Evolutionary conservation across 1,140 invertebrate species (phyloP).

Genomic region (Asobara japonica): DNA sequence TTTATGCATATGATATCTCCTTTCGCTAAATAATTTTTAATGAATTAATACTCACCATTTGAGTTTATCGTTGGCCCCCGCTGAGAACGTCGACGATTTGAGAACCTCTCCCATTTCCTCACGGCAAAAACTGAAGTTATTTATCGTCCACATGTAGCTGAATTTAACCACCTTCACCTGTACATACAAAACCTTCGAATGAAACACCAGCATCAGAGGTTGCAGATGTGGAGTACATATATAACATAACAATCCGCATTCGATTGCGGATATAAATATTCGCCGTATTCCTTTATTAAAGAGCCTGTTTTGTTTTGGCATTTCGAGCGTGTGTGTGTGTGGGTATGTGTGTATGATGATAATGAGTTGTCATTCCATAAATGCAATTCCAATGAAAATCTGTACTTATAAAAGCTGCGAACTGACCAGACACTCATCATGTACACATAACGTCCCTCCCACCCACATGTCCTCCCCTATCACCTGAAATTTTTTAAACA

Average conservation of each 20-base stretch:
- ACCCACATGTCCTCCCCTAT: no score
- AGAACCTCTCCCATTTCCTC: slow-evolving; percentile 99
- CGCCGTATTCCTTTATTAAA: not conserved
- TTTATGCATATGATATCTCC: no score
- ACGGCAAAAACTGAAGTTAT: slow-evolving; percentile 99
- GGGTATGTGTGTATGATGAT: no score
- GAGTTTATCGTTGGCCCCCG: slow-evolving; percentile 98
- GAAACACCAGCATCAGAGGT: slow-evolving; percentile 53
- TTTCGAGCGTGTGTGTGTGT: no score
- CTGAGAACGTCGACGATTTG: slow-evolving; percentile 99
- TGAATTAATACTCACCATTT: slow-evolving; percentile 83
- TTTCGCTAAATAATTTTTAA: not conserved
- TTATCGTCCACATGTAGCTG: slow-evolving; percentile 99
- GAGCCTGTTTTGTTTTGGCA: no score
- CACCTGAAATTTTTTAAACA: not conserved
- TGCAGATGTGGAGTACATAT: slow-evolving; percentile 42
- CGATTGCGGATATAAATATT: not conserved
- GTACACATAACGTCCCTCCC: no score
- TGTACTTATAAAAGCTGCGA: no score
- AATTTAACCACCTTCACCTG: slow-evolving; percentile 99
- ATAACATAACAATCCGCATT: slow-evolving; percentile 26
- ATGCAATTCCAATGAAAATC: no score
- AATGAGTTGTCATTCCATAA: no score
- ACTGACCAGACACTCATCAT: no score
- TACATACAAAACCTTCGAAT: slow-evolving; percentile 61